Conservation (phyloP, 2,113 vertebrate species). For the Elephantulus edwardii region DNA sequence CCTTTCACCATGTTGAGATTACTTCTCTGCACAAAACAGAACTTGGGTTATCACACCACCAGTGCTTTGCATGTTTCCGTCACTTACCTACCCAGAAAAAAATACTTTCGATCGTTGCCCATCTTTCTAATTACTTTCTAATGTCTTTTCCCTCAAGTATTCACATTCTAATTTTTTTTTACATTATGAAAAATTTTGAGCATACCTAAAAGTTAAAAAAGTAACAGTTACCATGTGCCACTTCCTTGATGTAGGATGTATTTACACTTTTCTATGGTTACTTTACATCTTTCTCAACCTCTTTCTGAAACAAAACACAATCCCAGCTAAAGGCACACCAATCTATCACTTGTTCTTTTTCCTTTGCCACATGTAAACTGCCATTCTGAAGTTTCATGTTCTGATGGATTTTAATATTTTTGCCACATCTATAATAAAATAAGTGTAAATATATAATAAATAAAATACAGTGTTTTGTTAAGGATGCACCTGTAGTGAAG, state of each 20-base stretch:
- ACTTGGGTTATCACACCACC: background rate
- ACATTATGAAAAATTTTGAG: background rate
- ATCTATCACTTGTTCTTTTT: background rate
- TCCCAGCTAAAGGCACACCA: background rate
- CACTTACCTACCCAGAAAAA: background rate
- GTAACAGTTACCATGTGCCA: background rate
- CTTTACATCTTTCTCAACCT: background rate
- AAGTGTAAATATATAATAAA: too few relatives aligned
- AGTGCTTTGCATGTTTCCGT: background rate
- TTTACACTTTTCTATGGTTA: background rate
- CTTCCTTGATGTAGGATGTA: background rate
- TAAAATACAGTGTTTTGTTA: too few relatives aligned
- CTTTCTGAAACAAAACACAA: background rate
- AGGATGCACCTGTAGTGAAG: too few relatives aligned
- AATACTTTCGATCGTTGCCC: too few relatives aligned
- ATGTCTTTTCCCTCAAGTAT: background rate
- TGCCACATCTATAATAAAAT: too few relatives aligned
- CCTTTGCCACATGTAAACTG: background rate
- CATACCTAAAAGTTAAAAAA: background rate
- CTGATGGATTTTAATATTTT: background rate
- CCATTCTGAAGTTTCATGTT: background rate
- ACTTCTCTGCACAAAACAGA: background rate
- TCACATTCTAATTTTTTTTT: background rate
- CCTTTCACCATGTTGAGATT: background rate
- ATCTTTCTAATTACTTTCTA: background rate